Percentiles rank a stretch among this genome's conserved stretches.
Evolutionary conservation across 2,888 invertebrate genomes (phyloP).

Genomic region (Patella ulyssiponensis): DNA sequence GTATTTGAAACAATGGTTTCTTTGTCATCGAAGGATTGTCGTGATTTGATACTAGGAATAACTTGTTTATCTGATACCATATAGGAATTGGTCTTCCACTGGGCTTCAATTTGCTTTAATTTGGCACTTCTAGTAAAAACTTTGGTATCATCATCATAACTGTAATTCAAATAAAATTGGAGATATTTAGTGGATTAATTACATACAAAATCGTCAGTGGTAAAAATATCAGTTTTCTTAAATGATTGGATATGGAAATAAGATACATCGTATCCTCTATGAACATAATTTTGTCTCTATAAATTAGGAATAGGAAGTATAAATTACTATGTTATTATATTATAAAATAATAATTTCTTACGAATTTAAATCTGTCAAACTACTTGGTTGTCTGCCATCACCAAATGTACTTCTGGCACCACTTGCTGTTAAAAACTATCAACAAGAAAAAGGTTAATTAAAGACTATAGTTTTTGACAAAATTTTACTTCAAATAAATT

Average conservation of each 20-base stretch:
- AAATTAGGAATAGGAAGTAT: too few species aligned
- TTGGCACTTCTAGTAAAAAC: constrained; percentile 62
- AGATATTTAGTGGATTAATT: background rate
- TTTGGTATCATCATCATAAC: constrained; percentile 46
- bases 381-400: constrained; percentile 17
- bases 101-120: constrained; percentile 45
- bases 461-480: too few species aligned
- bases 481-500: too few species aligned
- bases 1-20: constrained; percentile 62
- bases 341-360: background rate
- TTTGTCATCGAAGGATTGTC: constrained; percentile 49
- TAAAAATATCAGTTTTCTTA: background rate
- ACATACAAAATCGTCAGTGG: background rate
- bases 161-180: constrained; percentile 25
- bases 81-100: background rate
- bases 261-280: too few species aligned
- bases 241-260: background rate
- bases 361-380: constrained; percentile 22
- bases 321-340: too few species aligned
- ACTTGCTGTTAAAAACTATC: constrained; percentile 12
- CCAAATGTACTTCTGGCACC: background rate
- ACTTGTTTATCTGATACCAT: background rate
- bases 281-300: too few species aligned
- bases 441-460: background rate
- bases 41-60: background rate